Conservation (phyloP, 53 echinoderm and acorn worm genomes). For the Zoroaster sp. region DNA sequence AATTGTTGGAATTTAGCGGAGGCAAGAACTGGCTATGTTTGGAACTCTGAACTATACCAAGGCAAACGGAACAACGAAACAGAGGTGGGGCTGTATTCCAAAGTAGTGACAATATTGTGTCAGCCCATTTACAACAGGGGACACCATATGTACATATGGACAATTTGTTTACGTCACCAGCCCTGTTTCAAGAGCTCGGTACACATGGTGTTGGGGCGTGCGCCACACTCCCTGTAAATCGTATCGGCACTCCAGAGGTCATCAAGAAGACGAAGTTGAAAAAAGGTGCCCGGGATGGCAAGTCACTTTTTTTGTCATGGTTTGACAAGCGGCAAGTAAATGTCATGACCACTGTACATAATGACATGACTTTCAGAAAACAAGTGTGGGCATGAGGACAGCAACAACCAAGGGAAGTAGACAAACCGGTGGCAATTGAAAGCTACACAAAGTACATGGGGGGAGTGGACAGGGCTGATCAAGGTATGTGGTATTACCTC, state of each 20-base stretch:
- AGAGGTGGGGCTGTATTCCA: background rate
- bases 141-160: background rate
- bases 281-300: too few relatives aligned
- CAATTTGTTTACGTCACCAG: background rate
- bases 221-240: background rate
- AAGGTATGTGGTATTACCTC: background rate
- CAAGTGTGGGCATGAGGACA: too few relatives aligned
- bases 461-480: background rate
- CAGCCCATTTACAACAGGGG: background rate
- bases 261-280: too few relatives aligned
- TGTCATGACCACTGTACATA: too few relatives aligned
- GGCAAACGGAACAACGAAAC: background rate
- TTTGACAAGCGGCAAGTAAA: too few relatives aligned
- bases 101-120: background rate
- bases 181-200: background rate
- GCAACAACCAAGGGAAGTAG: background rate
- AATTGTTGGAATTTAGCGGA: background rate
- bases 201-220: background rate
- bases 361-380: too few relatives aligned
- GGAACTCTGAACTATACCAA: background rate
- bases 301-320: too few relatives aligned
- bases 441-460: constrained; percentile 7
- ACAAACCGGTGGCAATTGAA: constrained; percentile 11
- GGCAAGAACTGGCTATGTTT: background rate
- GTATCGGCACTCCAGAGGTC: background rate